Percentiles rank a stretch among this genome's conserved stretches.
Conservation (phyloP, 2,113 vertebrate genomes). For the Istiophorus platypterus region DNA sequence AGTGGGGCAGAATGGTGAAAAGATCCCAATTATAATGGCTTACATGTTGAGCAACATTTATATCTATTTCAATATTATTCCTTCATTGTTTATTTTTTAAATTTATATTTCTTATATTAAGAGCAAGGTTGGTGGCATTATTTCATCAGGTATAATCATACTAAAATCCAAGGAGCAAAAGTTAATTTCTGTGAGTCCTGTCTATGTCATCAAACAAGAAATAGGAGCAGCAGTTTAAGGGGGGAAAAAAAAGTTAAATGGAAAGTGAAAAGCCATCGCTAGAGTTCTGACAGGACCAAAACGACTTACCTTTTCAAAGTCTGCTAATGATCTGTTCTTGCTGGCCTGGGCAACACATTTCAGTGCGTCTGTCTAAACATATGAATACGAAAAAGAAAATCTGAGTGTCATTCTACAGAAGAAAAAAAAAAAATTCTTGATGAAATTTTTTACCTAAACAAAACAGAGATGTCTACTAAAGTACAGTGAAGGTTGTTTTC, state of each 20-base stretch:
- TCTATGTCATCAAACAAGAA: too few species aligned
- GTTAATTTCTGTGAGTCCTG: not conserved
- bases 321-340: conserved; percentile 98
- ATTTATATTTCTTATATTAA: too few species aligned
- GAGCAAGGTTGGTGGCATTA: too few species aligned
- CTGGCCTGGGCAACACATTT: conserved; percentile 97
- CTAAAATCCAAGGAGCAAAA: not conserved
- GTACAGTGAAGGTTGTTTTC: not conserved
- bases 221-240: not conserved
- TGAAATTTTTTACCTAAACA: too few species aligned
- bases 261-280: not conserved
- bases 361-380: conserved; percentile 93
- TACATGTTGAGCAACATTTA: not conserved
- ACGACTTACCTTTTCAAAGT: conserved; percentile 95
- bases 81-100: too few species aligned
- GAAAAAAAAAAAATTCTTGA: not conserved
- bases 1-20: not conserved
- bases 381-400: conserved; percentile 14
- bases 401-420: not conserved
- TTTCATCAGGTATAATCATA: not conserved
- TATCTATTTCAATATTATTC: too few species aligned
- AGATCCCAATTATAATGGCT: too few species aligned
- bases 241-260: not conserved
- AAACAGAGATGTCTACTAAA: not conserved
- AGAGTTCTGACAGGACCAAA: not conserved